Evolutionary conservation across 2,797 vertebrate species (phyloP).

Genomic region (Pseudochirops corinnae): DNA sequence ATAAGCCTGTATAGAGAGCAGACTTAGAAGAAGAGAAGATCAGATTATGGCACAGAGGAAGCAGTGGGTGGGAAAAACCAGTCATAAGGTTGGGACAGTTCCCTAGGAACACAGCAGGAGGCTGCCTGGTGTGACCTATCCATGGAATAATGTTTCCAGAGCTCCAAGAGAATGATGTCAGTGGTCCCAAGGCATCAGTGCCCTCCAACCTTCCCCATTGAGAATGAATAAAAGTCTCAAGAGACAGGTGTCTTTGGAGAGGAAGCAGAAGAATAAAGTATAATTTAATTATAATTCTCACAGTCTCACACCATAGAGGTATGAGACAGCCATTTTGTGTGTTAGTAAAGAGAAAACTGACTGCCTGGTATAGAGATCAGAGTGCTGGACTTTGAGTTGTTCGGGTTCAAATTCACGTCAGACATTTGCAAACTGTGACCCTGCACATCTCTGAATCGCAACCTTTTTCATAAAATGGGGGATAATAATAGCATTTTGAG

Average conservation of each 20-base stretch:
- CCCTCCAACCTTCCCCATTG: neutral
- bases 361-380: neutral
- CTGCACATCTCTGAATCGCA: neutral
- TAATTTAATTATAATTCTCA: neutral
- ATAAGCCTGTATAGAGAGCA: neutral
- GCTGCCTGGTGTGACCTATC: neutral
- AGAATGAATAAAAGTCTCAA: neutral
- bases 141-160: neutral
- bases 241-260: neutral
- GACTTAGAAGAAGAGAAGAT: neutral
- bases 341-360: neutral
- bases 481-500: neutral
- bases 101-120: neutral
- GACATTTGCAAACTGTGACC: neutral
- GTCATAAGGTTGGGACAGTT: neutral
- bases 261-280: neutral
- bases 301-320: neutral
- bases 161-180: neutral
- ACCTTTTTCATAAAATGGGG: neutral
- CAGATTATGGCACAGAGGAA: neutral
- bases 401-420: neutral
- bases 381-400: neutral
- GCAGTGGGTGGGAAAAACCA: neutral
- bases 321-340: neutral
- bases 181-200: neutral